Base-by-base conservation (phyloP, 2,888 invertebrate species). In the Meandrusa payeni region DNA sequence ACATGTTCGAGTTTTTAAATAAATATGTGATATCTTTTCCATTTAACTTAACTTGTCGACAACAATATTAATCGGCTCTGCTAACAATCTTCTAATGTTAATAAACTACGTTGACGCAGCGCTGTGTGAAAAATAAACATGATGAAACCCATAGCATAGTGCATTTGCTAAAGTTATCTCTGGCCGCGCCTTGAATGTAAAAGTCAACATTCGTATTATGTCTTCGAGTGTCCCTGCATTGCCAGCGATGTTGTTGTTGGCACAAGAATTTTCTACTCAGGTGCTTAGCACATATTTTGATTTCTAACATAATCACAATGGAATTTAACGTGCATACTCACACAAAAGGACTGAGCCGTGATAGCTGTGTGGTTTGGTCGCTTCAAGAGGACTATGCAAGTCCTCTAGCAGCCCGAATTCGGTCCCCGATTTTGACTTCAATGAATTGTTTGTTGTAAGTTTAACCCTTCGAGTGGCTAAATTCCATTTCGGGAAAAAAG, bases 141-240 rank as follows among this genome's bases (percentile, higher is more conserved):
- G 28, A 53, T 67, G 63, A 63, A 61, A 66, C 61, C 46, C 55
- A 55, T 57, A 57, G 67, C 67, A 72, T 73, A 76, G 73, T 71
- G 55, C 65, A 82, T 82, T 82, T 82, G 81, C 82, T 76, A 79
- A 83, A 81, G 67, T 62, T 79, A 83, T 85, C 81, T 79, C 61
- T 58, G 48, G 58, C 67, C 73, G 64, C 73, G 63, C 69, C 76
- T 74, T 69, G 54, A 69, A 76, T 80, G 76, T 74, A 63, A 72
- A 74, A 75, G 82, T 82, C 75, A 86, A 86, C 79, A 83, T 54
- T 48, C 53, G 53, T 65, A 76, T 78, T 77, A 73, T 72, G 59
- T 46, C 57, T 65, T 70, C 56, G 61, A 80, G 74, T 73, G 74
- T 72, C 64, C 67, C 70, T 66, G 61, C 66, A 60, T 59, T 58